phyloP scores from a whole-genome alignment of 2,797 vertebrate genomes.

The Prionace glauca region DNA sequence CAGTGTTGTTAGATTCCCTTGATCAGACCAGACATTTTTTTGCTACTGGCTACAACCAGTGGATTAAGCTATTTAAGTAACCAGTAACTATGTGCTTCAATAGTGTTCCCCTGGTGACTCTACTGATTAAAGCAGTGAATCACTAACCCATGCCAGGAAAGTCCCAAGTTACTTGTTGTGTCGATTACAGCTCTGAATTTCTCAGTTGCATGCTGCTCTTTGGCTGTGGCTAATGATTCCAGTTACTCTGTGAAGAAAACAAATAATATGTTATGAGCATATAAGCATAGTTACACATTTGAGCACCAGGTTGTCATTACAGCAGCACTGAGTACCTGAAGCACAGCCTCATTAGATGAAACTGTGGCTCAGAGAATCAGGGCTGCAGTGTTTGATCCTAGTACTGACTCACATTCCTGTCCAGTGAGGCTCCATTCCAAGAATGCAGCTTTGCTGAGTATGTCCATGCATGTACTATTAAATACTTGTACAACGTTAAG shows the following conservation, averaged over 20 bases:
- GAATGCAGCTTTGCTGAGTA: neutral
- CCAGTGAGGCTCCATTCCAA: neutral
- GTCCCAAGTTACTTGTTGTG: neutral
- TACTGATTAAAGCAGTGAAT: neutral
- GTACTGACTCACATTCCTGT: neutral
- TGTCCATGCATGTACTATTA: neutral
- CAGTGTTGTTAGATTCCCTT: neutral
- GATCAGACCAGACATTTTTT: neutral
- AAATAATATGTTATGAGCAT: neutral
- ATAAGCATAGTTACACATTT: neutral
- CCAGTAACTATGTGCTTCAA: neutral
- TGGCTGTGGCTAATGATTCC: neutral
- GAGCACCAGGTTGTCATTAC: neutral
- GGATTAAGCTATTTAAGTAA: neutral
- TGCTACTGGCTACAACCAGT: neutral
- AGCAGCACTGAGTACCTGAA: neutral
- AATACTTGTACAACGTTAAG: neutral
- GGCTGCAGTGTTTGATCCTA: neutral
- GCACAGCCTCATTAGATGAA: neutral
- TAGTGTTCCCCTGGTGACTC: neutral
- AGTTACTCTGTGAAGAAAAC: neutral
- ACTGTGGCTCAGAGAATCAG: neutral
- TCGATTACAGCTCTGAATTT: neutral
- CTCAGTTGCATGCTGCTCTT: neutral
- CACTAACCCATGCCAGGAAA: neutral